Evolutionary conservation across 2,113 vertebrate genomes (phyloP).

Genomic region (Rousettus leschenaultii): DNA sequence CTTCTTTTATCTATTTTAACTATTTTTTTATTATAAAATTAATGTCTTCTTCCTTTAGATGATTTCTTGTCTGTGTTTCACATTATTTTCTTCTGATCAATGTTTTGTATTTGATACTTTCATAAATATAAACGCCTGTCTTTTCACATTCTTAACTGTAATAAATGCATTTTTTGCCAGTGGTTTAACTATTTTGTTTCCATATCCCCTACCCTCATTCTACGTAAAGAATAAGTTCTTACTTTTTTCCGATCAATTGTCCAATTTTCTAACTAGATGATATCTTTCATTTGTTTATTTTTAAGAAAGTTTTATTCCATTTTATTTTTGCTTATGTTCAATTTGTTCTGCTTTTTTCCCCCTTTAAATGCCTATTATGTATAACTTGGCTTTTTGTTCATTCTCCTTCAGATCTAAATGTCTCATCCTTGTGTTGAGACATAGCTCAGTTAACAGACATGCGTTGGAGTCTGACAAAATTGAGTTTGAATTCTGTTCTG

Average conservation of each 20-base stretch:
- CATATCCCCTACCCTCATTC: neutral
- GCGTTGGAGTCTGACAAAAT: neutral
- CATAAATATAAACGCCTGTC: neutral
- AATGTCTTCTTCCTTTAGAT: neutral
- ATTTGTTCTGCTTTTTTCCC: neutral
- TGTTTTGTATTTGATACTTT: neutral
- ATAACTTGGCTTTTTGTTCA: neutral
- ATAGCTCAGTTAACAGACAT: neutral
- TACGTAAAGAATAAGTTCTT: neutral
- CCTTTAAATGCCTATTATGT: neutral
- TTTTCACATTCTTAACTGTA: neutral
- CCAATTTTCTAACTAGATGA: neutral
- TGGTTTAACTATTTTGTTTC: neutral
- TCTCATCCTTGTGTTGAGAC: neutral
- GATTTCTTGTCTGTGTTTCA: neutral
- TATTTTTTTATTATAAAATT: slow-evolving; percentile 35
- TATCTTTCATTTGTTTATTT: neutral
- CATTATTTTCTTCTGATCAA: neutral
- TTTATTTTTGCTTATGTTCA: neutral
- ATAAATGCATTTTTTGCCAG: neutral
- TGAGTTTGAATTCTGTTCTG: neutral
- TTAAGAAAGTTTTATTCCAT: neutral
- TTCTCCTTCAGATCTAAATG: neutral
- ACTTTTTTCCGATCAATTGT: neutral
- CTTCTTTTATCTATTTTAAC: neutral